Conservation (phyloP, 1,140 invertebrate genomes). For the Drosophila orosa region DNA sequence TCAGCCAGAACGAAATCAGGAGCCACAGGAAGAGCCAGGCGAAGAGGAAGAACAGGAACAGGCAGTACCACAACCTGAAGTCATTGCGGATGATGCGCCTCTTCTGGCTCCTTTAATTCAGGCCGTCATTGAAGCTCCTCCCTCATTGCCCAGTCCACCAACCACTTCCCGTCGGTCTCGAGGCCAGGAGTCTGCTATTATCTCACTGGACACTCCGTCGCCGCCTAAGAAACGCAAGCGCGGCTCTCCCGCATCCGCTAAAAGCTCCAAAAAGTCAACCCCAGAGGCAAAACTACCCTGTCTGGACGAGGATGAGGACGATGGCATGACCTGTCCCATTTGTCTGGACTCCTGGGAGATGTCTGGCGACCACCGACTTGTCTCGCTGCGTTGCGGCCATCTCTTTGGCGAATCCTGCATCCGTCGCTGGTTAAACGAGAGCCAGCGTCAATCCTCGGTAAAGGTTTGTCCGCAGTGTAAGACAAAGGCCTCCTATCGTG, state of each 20-base stretch:
- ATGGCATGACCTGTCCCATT: constrained; percentile 92
- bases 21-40: neutral
- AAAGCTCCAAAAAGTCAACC: neutral
- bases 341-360: constrained; percentile 95
- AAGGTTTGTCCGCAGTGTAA: constrained; percentile 95
- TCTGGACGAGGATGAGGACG: constrained; percentile 85
- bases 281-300: constrained; percentile 21
- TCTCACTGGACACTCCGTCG: constrained; percentile 52
- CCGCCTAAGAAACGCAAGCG: constrained; percentile 79
- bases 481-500: constrained; percentile 88
- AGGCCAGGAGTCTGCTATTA: constrained; percentile 7
- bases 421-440: constrained; percentile 89
- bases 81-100: neutral
- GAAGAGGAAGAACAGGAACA: neutral
- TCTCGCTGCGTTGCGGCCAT: constrained; percentile 94
- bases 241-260: constrained; percentile 8
- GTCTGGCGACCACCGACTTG: constrained; percentile 92
- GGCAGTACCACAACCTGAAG: neutral
- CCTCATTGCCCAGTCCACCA: constrained; percentile 3
- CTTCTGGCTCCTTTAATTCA: neutral
- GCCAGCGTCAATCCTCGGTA: constrained; percentile 80
- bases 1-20: neutral
- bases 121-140: neutral
- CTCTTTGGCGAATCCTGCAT: constrained; percentile 95
- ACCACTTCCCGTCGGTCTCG: constrained; percentile 3